These are phyloP conservation scores for Numida meleagris DNA, from an alignment of 2,113 vertebrate genomes.

Conservation along the genomic window DNA sequence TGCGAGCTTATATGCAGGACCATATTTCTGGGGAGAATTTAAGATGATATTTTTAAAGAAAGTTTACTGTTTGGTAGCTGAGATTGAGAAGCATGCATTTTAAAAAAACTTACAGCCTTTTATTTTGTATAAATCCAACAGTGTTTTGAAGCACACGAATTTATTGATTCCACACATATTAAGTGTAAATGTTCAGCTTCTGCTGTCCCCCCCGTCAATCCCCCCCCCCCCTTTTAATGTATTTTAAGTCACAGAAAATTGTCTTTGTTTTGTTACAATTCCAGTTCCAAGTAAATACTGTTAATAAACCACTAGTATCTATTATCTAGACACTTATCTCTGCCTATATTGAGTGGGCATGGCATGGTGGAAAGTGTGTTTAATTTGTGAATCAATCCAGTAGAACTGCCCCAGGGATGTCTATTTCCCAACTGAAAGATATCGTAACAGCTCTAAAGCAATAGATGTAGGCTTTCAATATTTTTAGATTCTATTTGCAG, in stretches of 20 bases:
- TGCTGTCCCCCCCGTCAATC: no score
- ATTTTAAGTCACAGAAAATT: neutral
- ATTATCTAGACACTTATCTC: neutral
- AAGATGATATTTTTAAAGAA: neutral
- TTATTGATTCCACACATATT: neutral
- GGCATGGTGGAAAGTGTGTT: neutral
- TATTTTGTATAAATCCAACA: neutral
- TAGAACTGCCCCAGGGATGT: neutral
- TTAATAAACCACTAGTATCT: neutral
- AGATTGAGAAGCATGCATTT: neutral
- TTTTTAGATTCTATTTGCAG: neutral
- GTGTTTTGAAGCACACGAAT: no score
- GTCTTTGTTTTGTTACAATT: neutral
- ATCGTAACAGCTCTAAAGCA: neutral
- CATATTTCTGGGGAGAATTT: neutral
- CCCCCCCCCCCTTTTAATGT: neutral
- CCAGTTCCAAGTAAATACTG: neutral
- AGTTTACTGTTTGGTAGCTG: neutral
- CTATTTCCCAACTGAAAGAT: neutral
- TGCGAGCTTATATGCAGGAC: neutral
- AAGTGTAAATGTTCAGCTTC: neutral
- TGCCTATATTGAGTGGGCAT: neutral
- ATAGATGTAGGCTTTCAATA: neutral
- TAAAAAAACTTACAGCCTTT: neutral
- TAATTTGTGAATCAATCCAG: neutral